Conservation (phyloP, 2,797 vertebrate species). For the Alauda arvensis region DNA sequence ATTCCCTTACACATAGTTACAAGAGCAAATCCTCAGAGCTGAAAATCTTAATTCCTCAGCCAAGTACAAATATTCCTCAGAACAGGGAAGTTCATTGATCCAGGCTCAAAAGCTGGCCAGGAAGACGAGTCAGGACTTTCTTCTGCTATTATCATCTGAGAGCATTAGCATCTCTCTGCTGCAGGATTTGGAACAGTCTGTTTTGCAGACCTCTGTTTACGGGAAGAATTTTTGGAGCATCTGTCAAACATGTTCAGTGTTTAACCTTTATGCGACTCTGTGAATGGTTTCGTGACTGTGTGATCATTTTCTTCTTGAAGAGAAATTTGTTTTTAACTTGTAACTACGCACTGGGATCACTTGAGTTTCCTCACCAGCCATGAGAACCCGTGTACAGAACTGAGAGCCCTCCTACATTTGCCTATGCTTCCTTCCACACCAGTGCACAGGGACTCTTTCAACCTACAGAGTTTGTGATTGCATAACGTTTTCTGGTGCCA, state of each 20-base stretch:
- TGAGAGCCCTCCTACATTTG: background rate
- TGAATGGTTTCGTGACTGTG: background rate
- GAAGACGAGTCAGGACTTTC: conserved; percentile 9
- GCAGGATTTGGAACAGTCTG: background rate
- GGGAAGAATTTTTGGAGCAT: conserved; percentile 17
- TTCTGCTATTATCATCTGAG: conserved; percentile 1
- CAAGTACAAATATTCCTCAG: background rate
- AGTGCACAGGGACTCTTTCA: background rate
- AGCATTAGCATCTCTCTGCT: background rate
- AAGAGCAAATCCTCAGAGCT: background rate
- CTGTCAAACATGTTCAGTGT: conserved; percentile 26
- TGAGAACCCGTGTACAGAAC: background rate
- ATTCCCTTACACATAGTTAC: background rate
- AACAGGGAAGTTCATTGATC: background rate
- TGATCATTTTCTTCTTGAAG: background rate
- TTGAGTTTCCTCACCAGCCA: background rate
- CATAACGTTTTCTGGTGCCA: conserved; percentile 35
- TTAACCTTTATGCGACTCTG: conserved; percentile 15
- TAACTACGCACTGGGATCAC: background rate
- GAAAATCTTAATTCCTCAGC: background rate
- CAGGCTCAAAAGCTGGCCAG: background rate
- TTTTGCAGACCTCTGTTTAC: conserved; percentile 13
- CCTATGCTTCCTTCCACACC: background rate
- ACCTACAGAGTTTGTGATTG: conserved; percentile 28
- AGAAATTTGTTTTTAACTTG: conserved; percentile 19